Base-by-base conservation (phyloP, 2,797 vertebrate genomes). In the Psittacula echo region DNA sequence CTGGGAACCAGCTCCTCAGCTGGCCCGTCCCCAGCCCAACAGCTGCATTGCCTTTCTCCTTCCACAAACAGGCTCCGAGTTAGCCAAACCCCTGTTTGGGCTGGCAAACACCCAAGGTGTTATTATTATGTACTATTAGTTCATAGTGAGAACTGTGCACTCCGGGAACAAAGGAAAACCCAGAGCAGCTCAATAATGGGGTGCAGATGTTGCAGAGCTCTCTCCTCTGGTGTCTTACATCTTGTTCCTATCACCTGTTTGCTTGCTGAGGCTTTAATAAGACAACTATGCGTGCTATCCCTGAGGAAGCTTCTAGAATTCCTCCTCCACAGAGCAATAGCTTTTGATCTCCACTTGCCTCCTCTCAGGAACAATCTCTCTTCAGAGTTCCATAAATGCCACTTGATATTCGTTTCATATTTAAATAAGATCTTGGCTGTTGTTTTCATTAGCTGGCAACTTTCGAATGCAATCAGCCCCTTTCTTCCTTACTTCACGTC, bases 81-180 rank as follows among this genome's bases (percentile, higher is more conserved):
- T 93, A 89, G 87, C 96, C 97, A 98, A 93, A 97, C 75, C 65
- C 90, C 87, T 96, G 92, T 89, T 97, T 96, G 89, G 30, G 48
- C 86, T 98, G 98, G 98, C 97, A 58, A 67, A 23, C 41, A n/a
- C 85, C 96, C 98, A 97, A 77, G 73, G 32, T 84, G 96, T 97
- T 97, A 97, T 96, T 97, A 96, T 98, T 84, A 95, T 95, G 96
- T 95, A 96, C 96, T 93, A 95, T 97, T 97, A 97, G 95, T 97
- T 97, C 96, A 87, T 45, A 96, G 96, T 87, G 96, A 98, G 97
- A 98, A 97, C 96, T 79, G 89, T 83, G 94, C 96, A 74, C 95
- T 91, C 66, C 90, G 73, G 90, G 68, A n/a, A n/a, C 34, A 61
- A 67, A 88, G 95, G 85, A 94, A 93, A 76, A 85, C n/a, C 41